Base-by-base conservation (phyloP, 2,888 invertebrate genomes). In the Chirona hameri region DNA sequence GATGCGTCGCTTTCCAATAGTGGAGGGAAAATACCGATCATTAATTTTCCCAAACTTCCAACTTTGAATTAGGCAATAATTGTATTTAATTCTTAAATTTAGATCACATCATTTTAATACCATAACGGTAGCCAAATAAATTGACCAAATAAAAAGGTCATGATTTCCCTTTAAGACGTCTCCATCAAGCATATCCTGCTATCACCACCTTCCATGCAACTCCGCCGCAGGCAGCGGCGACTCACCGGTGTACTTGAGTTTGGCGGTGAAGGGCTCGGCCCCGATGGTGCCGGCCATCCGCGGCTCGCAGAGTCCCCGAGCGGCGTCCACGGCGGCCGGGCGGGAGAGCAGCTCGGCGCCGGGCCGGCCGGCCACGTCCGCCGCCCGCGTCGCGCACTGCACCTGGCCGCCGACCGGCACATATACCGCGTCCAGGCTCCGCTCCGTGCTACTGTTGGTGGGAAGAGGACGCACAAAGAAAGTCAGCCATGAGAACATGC, bases 401-500 rank as follows among this genome's bases (percentile, higher is more conserved):
- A 88, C 86, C 57, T 86, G 85, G 83, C 87, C 88, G 10, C 88
- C 88, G 85, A 86, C 85, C 31, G 86, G 85, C 83, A 88, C 88
- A 84, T 88, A 88, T 21, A 88, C 87, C 82, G 88, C 88, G 85
- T 88, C 88, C 76, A 88, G 86, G 3, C 87, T 86, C 72, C 87
- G 87, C 72, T 84, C 84, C 52, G 86, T 86, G 27, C 88, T 87
- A 55, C 86, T 86, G 81, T 18, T 14, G 29, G 21, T 21, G 0
- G 7, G 31, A 18, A 52, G 39, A 12, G 24, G 52, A 52, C 52
- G 24, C 10, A 5, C 65, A 52, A 0, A 29, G 69, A 0, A 12
- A 29, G 69, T 69, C 10, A 29, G 69, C 29, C 39, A 39, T 39
- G 39, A 39, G 39, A 39, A 39, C 39, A 39, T 2, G 39, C 7